phyloP scores from a whole-genome alignment of 2,113 vertebrate species.

The Mola mola region DNA sequence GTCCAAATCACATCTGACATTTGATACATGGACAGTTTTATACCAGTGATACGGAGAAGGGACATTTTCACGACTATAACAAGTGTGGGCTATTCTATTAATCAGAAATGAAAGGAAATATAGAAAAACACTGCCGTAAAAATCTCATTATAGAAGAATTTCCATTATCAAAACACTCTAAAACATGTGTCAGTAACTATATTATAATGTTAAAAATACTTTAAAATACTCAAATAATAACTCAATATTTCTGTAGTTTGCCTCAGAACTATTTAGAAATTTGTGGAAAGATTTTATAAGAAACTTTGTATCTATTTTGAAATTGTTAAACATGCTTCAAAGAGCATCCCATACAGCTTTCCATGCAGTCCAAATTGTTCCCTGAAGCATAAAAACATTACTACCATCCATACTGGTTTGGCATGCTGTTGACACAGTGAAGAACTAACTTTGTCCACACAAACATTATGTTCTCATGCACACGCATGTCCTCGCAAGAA shows the following conservation, averaged over 20 bases:
- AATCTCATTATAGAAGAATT: neutral
- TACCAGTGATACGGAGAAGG: too few relatives aligned
- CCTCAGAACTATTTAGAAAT: neutral
- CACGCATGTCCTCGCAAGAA: constrained; percentile 5
- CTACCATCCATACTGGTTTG: too few relatives aligned
- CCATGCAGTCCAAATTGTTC: neutral
- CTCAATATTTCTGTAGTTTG: neutral
- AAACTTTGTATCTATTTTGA: neutral
- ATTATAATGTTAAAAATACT: neutral
- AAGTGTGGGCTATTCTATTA: too few relatives aligned
- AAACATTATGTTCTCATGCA: neutral
- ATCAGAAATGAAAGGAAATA: too few relatives aligned
- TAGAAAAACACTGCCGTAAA: too few relatives aligned
- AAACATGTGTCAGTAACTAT: neutral
- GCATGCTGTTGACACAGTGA: constrained; percentile 10
- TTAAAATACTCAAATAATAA: too few relatives aligned
- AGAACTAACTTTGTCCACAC: neutral
- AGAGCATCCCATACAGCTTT: neutral
- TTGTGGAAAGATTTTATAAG: too few relatives aligned
- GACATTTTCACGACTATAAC: too few relatives aligned
- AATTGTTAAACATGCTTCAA: constrained; percentile 8
- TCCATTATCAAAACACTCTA: neutral
- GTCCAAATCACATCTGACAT: too few relatives aligned
- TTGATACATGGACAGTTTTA: too few relatives aligned
- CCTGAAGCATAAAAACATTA: constrained; percentile 1